Percentiles rank a stretch among this genome's conserved stretches.
Evolutionary conservation across 2,888 invertebrate species (phyloP).

Genomic region (Pecten maximus): DNA sequence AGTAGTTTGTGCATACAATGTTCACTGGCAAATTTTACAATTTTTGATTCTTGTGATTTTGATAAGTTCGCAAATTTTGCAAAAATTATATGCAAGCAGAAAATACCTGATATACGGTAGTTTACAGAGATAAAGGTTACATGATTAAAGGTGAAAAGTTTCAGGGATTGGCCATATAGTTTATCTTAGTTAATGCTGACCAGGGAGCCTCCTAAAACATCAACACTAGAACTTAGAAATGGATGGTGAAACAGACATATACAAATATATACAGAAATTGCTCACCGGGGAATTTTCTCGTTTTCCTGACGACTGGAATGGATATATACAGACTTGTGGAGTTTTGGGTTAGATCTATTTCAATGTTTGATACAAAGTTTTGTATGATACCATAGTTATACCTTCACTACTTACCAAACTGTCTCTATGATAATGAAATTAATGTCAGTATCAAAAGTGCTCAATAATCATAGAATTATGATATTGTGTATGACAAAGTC

Average conservation of each 20-base stretch:
- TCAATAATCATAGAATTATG: no score
- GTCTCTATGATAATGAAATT: not conserved
- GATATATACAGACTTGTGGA: not conserved
- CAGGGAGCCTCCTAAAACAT: not conserved
- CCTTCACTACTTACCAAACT: not conserved
- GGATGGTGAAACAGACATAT: conserved; percentile 9
- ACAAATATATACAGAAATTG: not conserved
- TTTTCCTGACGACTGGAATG: not conserved
- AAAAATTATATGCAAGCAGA: no score
- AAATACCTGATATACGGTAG: no score
- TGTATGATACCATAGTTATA: not conserved
- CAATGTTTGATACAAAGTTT: not conserved
- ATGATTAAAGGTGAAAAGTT: not conserved
- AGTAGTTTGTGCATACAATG: no score
- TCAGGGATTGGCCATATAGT: not conserved
- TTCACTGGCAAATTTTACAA: no score
- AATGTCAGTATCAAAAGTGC: no score
- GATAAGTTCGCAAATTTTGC: no score
- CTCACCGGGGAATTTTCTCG: not conserved
- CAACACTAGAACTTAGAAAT: not conserved
- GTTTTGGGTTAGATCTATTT: not conserved
- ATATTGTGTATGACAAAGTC: not conserved
- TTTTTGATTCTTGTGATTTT: no score
- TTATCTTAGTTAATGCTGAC: not conserved
- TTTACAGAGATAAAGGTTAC: not conserved